Evolutionary conservation across 2,797 vertebrate species (phyloP).

Genomic region (Leucoraja ocellata): DNA sequence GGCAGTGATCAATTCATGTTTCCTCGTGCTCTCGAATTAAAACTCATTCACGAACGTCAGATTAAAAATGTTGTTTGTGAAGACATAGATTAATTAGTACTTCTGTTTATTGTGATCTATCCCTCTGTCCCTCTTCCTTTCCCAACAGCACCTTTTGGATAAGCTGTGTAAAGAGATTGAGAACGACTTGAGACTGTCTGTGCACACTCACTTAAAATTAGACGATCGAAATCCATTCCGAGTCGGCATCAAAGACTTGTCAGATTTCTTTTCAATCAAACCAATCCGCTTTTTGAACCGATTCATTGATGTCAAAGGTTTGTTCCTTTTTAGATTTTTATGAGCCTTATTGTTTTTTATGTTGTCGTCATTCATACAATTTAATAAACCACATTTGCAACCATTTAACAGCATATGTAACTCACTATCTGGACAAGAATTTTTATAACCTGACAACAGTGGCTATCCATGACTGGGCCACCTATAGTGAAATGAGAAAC

Average conservation of each 20-base stretch:
- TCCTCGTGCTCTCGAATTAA: not conserved
- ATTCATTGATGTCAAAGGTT: constrained; percentile 96
- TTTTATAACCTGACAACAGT: constrained; percentile 97
- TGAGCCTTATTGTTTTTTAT: not conserved
- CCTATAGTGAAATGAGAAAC: constrained; percentile 98
- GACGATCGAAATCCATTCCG: constrained; percentile 96
- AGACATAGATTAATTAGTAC: not conserved
- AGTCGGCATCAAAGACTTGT: constrained; percentile 94
- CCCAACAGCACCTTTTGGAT: constrained; percentile 78
- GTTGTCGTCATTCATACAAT: not conserved
- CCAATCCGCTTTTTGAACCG: constrained; percentile 94
- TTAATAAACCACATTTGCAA: not conserved
- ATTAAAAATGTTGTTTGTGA: constrained; percentile 29
- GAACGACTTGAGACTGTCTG: constrained; percentile 92
- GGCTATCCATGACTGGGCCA: constrained; percentile 97
- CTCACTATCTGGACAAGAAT: constrained; percentile 95
- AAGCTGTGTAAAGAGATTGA: constrained; percentile 97
- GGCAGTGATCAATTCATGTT: not conserved
- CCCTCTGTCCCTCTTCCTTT: not conserved
- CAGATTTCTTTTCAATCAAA: constrained; percentile 89
- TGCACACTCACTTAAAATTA: constrained; percentile 91
- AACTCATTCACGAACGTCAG: not conserved
- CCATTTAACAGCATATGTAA: constrained; percentile 72
- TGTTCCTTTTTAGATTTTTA: not conserved
- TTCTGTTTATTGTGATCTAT: not conserved